Conservation (phyloP, 2,888 invertebrate species). For the Lymantria dispar region DNA sequence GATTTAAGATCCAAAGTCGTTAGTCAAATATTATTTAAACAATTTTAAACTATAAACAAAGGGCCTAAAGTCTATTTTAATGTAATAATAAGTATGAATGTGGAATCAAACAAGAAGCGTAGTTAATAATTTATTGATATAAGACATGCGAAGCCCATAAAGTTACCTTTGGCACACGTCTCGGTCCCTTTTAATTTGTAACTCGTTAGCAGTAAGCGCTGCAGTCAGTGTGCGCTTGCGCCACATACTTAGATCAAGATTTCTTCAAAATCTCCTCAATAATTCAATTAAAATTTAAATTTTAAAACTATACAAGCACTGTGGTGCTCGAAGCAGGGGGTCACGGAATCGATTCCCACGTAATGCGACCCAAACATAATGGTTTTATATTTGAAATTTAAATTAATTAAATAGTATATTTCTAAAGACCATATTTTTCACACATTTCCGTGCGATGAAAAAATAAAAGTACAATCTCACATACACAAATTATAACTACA, state of each 20-base stretch:
- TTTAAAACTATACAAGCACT: too few species aligned
- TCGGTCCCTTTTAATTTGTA: slow-evolving; percentile 80
- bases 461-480: background rate
- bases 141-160: slow-evolving; percentile 82
- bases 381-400: too few species aligned
- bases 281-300: too few species aligned
- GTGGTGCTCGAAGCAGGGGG: too few species aligned
- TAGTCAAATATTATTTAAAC: slow-evolving; percentile 30
- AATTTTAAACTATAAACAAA: slow-evolving; percentile 60
- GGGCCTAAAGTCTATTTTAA: slow-evolving; percentile 61
- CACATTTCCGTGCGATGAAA: background rate
- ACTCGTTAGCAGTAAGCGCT: slow-evolving; percentile 72
- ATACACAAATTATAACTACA: background rate
- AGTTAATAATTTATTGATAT: slow-evolving; percentile 82
- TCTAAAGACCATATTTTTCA: background rate
- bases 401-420: background rate
- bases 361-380: too few species aligned
- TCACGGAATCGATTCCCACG: too few species aligned
- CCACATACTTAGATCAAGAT: slow-evolving; percentile 65
- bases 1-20: slow-evolving; percentile 61
- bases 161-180: slow-evolving; percentile 79
- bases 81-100: slow-evolving; percentile 61
- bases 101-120: slow-evolving; percentile 78
- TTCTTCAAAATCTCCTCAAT: slow-evolving; percentile 22
- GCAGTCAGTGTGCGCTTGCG: slow-evolving; percentile 28